A percentile compares a stretch with the other conserved stretches of the same genome.
Evolutionary conservation across 92 coral and sea anemone species (phyloP).

Genomic region (Porites divaricata): DNA sequence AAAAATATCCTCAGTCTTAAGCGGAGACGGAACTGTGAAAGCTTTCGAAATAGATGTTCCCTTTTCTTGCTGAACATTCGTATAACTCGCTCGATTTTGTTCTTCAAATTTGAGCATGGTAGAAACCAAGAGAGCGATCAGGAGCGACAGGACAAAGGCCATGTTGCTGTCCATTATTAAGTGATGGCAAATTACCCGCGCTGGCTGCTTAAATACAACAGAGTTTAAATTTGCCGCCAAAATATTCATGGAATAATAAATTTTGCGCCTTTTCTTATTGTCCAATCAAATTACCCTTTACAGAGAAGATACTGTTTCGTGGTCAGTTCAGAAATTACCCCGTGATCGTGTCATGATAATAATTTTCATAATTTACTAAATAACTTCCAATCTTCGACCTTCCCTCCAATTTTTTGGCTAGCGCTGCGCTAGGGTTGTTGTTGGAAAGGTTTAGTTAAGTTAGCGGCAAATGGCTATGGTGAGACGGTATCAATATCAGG

Average conservation of each 20-base stretch:
- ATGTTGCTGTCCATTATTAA: background rate
- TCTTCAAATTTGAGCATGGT: background rate
- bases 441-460: background rate
- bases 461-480: no score
- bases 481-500: no score
- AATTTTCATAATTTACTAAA: background rate
- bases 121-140: conserved; percentile 4
- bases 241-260: background rate
- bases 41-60: background rate
- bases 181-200: background rate
- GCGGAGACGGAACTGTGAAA: background rate
- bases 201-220: no score
- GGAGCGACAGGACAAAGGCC: background rate
- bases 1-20: background rate
- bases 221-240: conserved; percentile 4
- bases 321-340: background rate
- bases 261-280: background rate
- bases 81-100: background rate
- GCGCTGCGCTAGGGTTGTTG: background rate
- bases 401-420: background rate
- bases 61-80: background rate
- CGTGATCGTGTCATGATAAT: background rate
- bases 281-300: background rate
- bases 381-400: no score
- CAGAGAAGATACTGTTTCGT: background rate